phyloP scores from a whole-genome alignment of 2,888 invertebrate genomes.

The Mesorhabditis sp. region DNA sequence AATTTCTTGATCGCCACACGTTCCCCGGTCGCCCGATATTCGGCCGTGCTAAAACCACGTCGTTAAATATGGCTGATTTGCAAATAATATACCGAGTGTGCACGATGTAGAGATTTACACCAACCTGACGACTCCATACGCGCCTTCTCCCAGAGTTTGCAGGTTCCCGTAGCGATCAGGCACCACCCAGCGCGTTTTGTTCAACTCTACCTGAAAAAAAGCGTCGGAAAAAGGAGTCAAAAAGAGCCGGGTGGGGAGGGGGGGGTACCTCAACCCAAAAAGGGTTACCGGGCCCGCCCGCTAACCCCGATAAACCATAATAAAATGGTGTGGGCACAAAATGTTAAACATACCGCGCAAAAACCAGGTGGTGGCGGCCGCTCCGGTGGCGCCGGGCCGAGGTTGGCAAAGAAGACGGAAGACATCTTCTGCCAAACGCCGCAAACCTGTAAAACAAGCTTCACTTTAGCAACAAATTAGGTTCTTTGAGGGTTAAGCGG shows the following conservation, averaged over 20 bases:
- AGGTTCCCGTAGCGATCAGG: slow-evolving; percentile 36
- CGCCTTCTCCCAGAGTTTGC: slow-evolving; percentile 40
- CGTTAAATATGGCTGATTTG: background rate
- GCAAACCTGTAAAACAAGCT: slow-evolving; percentile 7
- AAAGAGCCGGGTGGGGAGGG: no score
- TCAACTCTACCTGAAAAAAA: slow-evolving; percentile 73
- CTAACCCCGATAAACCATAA: background rate
- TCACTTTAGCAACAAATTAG: no score
- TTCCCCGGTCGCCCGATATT: slow-evolving; percentile 61
- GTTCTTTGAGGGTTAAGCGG: no score
- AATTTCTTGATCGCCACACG: slow-evolving; percentile 94
- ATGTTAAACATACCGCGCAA: slow-evolving; percentile 22
- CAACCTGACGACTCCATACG: slow-evolving; percentile 46
- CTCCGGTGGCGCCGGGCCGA: slow-evolving; percentile 32
- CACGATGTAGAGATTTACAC: background rate
- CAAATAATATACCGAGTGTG: background rate
- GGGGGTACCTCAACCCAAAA: no score
- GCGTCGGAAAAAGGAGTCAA: background rate
- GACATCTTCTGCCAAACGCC: slow-evolving; percentile 19
- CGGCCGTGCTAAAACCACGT: slow-evolving; percentile 30
- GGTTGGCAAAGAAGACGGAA: slow-evolving; percentile 33
- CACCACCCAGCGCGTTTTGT: slow-evolving; percentile 71
- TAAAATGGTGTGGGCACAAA: background rate
- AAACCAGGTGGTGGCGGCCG: slow-evolving; percentile 27
- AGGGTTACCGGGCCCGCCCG: no score